Conservation (phyloP, 2,888 invertebrate genomes). For the Yponomeuta cagnagella region DNA sequence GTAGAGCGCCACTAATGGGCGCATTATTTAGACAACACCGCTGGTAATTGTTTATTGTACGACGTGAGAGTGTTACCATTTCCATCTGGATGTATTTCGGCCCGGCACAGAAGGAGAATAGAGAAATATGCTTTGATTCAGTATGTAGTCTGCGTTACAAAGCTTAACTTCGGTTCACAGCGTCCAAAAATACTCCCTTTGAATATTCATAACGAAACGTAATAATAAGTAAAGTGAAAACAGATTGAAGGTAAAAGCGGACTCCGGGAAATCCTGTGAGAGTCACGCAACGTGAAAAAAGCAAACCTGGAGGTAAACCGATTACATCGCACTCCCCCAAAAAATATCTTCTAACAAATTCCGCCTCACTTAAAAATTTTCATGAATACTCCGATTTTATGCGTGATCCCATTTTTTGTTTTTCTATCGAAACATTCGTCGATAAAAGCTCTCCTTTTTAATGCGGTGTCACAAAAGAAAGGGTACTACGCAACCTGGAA, state of each 20-base stretch:
- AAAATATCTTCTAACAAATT: slow-evolving; percentile 36
- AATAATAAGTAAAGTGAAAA: slow-evolving; percentile 1
- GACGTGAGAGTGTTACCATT: slow-evolving; percentile 4
- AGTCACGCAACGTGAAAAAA: background rate
- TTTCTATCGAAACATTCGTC: slow-evolving; percentile 50
- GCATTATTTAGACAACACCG: slow-evolving; percentile 46
- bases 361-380: slow-evolving; percentile 39
- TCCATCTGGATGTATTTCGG: background rate
- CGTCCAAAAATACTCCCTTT: background rate
- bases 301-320: slow-evolving; percentile 26
- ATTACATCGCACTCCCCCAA: slow-evolving; percentile 32
- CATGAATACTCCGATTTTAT: slow-evolving; percentile 35
- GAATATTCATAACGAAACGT: slow-evolving; percentile 1
- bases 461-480: background rate
- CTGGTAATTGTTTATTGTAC: slow-evolving; percentile 31
- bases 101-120: background rate
- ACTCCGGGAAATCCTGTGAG: background rate
- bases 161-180: background rate
- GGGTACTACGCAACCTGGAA: slow-evolving; percentile 1
- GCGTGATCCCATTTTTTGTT: slow-evolving; percentile 43
- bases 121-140: background rate
- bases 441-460: slow-evolving; percentile 46
- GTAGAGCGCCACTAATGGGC: slow-evolving; percentile 41
- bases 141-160: background rate
- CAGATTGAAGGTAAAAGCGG: background rate